Conservation (phyloP, 2,113 vertebrate species). For the Gnathonemus echidnorhynchus region DNA sequence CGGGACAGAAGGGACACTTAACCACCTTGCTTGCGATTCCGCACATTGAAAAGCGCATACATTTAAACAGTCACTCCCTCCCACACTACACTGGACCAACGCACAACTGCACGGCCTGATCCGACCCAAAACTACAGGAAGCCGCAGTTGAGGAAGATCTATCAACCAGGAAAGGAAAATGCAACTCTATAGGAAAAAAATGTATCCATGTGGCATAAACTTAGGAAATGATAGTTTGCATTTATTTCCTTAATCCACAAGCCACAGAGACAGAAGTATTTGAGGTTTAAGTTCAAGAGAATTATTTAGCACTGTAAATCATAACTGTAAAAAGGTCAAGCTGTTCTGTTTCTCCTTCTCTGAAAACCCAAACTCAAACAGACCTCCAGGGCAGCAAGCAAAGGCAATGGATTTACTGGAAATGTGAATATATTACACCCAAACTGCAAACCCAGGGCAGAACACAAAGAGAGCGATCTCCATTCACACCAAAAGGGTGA, state of each 20-base stretch:
- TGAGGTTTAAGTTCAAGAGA: not conserved
- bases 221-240: slow-evolving; percentile 4
- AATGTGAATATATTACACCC: not conserved
- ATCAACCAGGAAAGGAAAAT: not conserved
- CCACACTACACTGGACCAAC: not conserved
- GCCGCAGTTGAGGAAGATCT: not conserved
- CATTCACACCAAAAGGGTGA: not conserved
- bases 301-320: not conserved
- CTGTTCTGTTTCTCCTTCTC: not conserved
- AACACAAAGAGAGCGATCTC: not conserved
- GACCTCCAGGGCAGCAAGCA: not conserved
- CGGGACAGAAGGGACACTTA: not conserved
- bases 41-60: not conserved
- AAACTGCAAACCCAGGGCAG: not conserved
- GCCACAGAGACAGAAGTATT: not conserved
- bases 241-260: not conserved
- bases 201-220: not conserved
- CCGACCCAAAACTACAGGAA: not conserved
- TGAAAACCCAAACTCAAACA: not conserved
- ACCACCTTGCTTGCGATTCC: not conserved
- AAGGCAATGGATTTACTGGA: not conserved
- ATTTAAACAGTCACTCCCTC: not conserved
- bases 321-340: slow-evolving; percentile 1
- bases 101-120: not conserved
- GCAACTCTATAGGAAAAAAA: not conserved